These are phyloP conservation scores for Zaprionus davidi DNA, from an alignment of 1,140 invertebrate species.

Conservation along the genomic window DNA sequence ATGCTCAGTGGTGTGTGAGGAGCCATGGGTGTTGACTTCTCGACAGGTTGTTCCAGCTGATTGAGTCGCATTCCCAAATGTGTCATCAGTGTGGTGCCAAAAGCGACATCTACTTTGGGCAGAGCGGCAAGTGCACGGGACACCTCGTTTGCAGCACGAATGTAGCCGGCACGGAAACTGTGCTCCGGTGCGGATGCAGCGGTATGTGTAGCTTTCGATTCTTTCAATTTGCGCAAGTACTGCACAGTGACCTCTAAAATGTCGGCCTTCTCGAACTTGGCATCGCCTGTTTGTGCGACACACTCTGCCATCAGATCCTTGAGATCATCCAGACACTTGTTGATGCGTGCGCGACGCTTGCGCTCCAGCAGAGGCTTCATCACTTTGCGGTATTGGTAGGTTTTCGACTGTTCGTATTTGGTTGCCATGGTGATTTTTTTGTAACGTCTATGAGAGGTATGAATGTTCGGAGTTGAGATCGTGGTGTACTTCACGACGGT, in stretches of 20 bases:
- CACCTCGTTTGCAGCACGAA: slow-evolving; percentile 96
- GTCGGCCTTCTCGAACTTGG: slow-evolving; percentile 98
- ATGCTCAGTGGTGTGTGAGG: slow-evolving; percentile 65
- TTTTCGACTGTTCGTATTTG: slow-evolving; percentile 87
- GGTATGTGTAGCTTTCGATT: slow-evolving; percentile 84
- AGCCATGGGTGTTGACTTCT: slow-evolving; percentile 41
- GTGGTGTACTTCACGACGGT: slow-evolving; percentile 65
- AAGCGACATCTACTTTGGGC: slow-evolving; percentile 92
- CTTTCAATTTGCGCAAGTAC: slow-evolving; percentile 93
- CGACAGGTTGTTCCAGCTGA: slow-evolving; percentile 84
- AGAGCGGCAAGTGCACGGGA: slow-evolving; percentile 92
- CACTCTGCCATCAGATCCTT: slow-evolving; percentile 96
- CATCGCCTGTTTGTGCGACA: slow-evolving; percentile 92
- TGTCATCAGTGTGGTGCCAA: slow-evolving; percentile 94
- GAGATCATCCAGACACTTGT: slow-evolving; percentile 96
- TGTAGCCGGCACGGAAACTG: slow-evolving; percentile 95
- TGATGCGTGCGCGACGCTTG: slow-evolving; percentile 96
- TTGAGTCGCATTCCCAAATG: slow-evolving; percentile 93
- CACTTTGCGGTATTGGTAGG: slow-evolving; percentile 96
- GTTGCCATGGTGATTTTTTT: slow-evolving; percentile 63
- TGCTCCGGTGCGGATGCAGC: slow-evolving; percentile 85
- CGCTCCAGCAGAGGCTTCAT: slow-evolving; percentile 98
- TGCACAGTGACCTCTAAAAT: slow-evolving; percentile 97
- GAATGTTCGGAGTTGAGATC: slow-evolving; percentile 15
- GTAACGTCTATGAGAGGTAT: slow-evolving; percentile 22